These are phyloP conservation scores for Acromyrmex charruanus DNA, from an alignment of 1,140 invertebrate species.

Conservation along the genomic window DNA sequence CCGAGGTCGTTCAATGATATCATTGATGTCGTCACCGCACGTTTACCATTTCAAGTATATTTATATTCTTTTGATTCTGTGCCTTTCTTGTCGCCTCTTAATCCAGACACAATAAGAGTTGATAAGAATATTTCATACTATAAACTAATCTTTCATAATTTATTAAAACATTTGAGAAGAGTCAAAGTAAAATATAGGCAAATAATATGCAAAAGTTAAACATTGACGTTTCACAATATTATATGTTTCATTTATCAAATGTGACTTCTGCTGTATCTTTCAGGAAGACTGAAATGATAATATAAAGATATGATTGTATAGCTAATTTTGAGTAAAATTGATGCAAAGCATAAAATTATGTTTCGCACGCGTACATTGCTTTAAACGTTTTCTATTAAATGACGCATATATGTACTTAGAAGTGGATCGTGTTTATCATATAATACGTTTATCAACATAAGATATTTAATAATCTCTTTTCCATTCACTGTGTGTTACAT, in stretches of 20 bases:
- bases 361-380: background rate
- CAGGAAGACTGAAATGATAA: background rate
- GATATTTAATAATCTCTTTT: slow-evolving; percentile 25
- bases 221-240: background rate
- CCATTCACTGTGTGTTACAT: too few relatives aligned
- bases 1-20: slow-evolving; percentile 81
- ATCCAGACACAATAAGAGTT: background rate
- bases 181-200: background rate
- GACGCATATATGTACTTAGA: slow-evolving; percentile 11
- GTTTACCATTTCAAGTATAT: slow-evolving; percentile 41
- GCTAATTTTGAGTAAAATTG: background rate
- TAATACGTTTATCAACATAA: slow-evolving; percentile 36
- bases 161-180: background rate
- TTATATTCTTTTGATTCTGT: slow-evolving; percentile 8
- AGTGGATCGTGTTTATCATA: slow-evolving; percentile 5
- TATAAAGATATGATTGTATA: background rate
- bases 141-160: background rate
- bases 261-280: background rate
- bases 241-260: background rate
- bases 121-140: background rate
- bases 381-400: background rate
- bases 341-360: background rate
- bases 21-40: slow-evolving; percentile 71
- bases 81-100: background rate
- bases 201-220: background rate